phyloP scores from a whole-genome alignment of 2,888 invertebrate genomes.

The Morpho achilles region DNA sequence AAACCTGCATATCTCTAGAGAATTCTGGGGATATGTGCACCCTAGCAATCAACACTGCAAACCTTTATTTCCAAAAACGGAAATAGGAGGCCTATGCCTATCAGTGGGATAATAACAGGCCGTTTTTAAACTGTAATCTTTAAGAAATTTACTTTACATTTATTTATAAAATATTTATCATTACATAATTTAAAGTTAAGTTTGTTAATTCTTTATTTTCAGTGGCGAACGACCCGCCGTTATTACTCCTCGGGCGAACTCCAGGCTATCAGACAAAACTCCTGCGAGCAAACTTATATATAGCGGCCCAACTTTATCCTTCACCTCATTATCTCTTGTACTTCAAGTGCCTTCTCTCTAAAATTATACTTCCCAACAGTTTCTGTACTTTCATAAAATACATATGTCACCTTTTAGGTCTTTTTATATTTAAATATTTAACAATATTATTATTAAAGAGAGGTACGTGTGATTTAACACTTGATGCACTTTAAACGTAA shows the following conservation, averaged over 20 bases:
- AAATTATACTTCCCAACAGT: slow-evolving; percentile 36
- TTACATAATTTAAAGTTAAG: slow-evolving; percentile 3
- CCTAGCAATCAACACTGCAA: too few species aligned
- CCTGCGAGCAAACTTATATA: slow-evolving; percentile 92
- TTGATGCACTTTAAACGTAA: slow-evolving; percentile 19
- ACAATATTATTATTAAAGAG: slow-evolving; percentile 10
- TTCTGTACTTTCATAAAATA: slow-evolving; percentile 23
- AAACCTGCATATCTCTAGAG: too few species aligned
- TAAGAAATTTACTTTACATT: too few species aligned
- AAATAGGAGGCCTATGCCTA: too few species aligned
- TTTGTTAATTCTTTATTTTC: slow-evolving; percentile 60
- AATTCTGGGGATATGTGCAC: too few species aligned
- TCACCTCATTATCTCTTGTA: slow-evolving; percentile 36
- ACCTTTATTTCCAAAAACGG: too few species aligned
- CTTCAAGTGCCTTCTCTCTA: slow-evolving; percentile 62
- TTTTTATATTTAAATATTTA: background rate
- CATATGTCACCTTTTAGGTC: background rate
- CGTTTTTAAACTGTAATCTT: too few species aligned
- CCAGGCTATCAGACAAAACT: slow-evolving; percentile 87
- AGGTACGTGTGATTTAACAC: slow-evolving; percentile 24
- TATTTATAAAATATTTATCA: too few species aligned
- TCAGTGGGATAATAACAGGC: too few species aligned
- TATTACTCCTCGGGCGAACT: slow-evolving; percentile 91
- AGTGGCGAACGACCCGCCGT: slow-evolving; percentile 85
- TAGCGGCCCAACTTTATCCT: slow-evolving; percentile 72